Conservation (phyloP, 2,113 vertebrate genomes). For the Eurystomus gularis region DNA sequence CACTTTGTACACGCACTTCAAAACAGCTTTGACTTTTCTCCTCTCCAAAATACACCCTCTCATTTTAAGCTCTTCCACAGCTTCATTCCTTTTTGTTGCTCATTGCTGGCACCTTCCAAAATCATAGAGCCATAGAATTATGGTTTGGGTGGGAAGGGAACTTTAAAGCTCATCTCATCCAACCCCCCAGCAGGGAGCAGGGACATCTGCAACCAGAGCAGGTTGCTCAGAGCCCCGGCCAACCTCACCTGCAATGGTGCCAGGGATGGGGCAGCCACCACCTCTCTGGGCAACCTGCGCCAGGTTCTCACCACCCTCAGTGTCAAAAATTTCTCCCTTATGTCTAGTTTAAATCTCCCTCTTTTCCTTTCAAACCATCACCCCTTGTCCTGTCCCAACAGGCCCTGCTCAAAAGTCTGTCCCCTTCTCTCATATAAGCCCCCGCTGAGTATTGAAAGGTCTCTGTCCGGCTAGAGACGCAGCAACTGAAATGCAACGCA, state of each 20-base stretch:
- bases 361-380: background rate
- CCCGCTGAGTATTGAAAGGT: background rate
- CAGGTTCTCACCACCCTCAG: fast-evolving
- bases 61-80: background rate
- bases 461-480: background rate
- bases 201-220: too few species aligned
- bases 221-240: fast-evolving
- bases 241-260: background rate
- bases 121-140: background rate
- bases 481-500: fast-evolving
- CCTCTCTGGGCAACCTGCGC: background rate
- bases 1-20: fast-evolving
- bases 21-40: background rate
- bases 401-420: background rate
- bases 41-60: background rate
- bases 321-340: background rate
- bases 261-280: background rate
- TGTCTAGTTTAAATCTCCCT: background rate
- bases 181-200: too few species aligned
- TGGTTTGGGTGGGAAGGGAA: background rate
- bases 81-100: background rate
- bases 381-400: background rate
- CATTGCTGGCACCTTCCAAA: background rate
- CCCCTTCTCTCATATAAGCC: background rate
- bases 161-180: background rate